Evolutionary conservation across 2,797 vertebrate genomes (phyloP), one percentile per base, ranked within the genome.

Genomic region (Pristis pectinata): DNA sequence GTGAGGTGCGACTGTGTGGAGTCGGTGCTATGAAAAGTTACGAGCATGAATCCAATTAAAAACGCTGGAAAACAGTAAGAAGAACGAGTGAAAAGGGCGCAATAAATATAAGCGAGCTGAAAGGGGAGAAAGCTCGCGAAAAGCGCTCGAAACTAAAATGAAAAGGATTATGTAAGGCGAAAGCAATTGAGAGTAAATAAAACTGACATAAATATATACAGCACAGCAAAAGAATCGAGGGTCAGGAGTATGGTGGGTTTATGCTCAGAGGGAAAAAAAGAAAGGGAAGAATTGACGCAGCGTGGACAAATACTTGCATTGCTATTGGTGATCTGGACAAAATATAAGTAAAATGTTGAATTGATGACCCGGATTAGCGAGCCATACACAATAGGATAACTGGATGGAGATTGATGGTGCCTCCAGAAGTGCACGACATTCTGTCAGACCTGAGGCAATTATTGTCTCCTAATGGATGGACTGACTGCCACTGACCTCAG

Each of bases 321-420:
- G 49, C 30, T 53, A 94, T 94, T 72, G 92, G 37, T 53, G 92
- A 76, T 94, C 49, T 76, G 67, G 70, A 30, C 67, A 74, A 94
- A 94, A 74, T 94, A 30, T 94, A 77, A 93, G 91, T 95, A 95
- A 95, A 95, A 93, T 93, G 53, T 77, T 95, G 94, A 95, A 93
- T 95, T 93, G 94, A 95, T 74, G 94, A 93, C 13, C 74, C 37
- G 94, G 87, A 95, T 77, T 93, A 95, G 77, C n/a, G 77, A 95
- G 95, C 95, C 22, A 94, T 95, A 95, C 95, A 74, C 80, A 76
- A 76, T 95, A 94, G 82, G 95, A 96, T 97, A 97, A 97, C 96
- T 96, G 96, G 97, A 97, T 96, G 95, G 97, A 97, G 97, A 98
- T 97, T 97, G 97, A 97, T 97, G 97, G 96, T 96, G 97, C 95